Percentiles rank a stretch among this genome's conserved stretches.
Conservation (phyloP, 2,113 vertebrate genomes). For the Lates calcarifer region DNA sequence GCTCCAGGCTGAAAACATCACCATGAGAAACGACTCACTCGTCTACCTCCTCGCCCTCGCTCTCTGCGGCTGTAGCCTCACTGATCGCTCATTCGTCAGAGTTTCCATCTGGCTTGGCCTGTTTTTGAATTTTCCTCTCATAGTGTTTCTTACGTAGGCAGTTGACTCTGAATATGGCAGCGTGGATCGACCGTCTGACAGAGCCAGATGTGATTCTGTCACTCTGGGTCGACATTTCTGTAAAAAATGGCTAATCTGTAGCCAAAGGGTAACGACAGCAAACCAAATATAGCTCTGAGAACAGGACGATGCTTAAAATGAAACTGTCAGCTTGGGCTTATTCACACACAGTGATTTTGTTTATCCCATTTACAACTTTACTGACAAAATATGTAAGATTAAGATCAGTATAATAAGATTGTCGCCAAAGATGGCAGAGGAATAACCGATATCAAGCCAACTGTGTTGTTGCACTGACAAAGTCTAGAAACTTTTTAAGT, state of each 20-base stretch:
- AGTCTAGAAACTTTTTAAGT: no score
- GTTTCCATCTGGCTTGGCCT: constrained; percentile 17
- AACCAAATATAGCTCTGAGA: background rate
- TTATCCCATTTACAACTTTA: no score
- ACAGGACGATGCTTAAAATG: background rate
- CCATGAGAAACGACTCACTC: constrained; percentile 43
- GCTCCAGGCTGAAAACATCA: constrained; percentile 62
- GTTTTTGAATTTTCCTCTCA: constrained; percentile 18
- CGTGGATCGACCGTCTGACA: background rate
- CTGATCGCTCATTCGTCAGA: constrained; percentile 43
- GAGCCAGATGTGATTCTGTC: background rate
- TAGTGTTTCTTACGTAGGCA: accelerated
- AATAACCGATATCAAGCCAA: no score
- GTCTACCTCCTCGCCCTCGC: background rate
- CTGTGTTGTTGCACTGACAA: no score
- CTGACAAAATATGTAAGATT: no score
- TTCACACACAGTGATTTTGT: no score
- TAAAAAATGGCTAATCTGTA: background rate
- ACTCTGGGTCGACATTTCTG: background rate
- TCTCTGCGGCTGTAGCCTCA: background rate
- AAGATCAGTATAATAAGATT: no score
- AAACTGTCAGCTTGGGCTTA: background rate
- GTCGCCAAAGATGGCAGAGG: no score
- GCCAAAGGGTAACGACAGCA: background rate
- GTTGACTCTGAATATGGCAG: constrained; percentile 23